phyloP scores from a whole-genome alignment of 2,797 vertebrate genomes.

The Syngnathus rostellatus region DNA sequence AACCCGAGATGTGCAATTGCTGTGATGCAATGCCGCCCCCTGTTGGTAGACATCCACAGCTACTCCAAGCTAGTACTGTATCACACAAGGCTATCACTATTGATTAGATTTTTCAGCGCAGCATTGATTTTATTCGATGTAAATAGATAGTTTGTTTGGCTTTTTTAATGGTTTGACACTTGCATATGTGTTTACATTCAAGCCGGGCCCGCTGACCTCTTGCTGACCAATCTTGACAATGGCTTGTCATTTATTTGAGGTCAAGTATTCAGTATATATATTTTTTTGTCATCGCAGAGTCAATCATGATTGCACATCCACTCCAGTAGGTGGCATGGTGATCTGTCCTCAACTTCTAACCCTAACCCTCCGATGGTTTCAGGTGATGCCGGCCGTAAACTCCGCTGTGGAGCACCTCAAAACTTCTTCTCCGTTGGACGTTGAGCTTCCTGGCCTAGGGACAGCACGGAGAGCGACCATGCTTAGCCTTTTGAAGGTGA shows the following conservation, averaged over 20 bases:
- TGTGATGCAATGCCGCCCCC: constrained; percentile 38
- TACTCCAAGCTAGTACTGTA: background rate
- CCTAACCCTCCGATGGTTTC: background rate
- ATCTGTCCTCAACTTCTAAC: no score
- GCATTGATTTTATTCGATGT: background rate
- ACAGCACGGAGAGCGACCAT: background rate
- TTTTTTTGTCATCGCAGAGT: no score
- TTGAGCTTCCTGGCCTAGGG: background rate
- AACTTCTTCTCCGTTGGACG: background rate
- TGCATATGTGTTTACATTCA: background rate
- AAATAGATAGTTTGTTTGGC: background rate
- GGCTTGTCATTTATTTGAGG: no score
- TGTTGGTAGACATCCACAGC: constrained; percentile 14
- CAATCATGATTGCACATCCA: no score
- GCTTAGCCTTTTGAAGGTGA: constrained; percentile 53
- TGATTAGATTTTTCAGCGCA: background rate
- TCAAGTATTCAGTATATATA: no score
- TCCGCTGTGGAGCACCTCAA: background rate
- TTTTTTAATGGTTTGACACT: background rate
- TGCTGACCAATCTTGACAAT: no score
- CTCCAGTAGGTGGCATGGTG: no score
- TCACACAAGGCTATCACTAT: background rate
- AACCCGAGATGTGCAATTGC: background rate
- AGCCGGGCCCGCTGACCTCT: no score
- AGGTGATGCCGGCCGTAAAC: background rate